Evolutionary conservation across 2,113 vertebrate genomes (phyloP).

Genomic region (Microtus pennsylvanicus): DNA sequence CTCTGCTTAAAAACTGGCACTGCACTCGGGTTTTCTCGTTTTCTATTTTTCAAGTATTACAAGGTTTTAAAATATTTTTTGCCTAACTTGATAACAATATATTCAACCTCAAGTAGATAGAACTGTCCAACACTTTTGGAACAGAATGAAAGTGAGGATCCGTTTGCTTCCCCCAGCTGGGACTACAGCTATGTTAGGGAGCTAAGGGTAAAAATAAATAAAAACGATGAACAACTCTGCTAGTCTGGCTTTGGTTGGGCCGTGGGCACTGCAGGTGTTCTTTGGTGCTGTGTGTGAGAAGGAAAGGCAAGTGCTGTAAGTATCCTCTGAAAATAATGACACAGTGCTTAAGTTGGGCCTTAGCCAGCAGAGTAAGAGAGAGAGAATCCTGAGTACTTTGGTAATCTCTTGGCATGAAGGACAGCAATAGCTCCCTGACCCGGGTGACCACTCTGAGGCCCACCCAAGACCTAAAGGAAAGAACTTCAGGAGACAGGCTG

Average conservation of each 20-base stretch:
- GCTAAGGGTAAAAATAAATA: not conserved
- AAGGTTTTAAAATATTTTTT: conserved; percentile 43
- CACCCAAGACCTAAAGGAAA: not conserved
- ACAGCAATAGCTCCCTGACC: not conserved
- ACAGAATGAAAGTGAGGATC: conserved; percentile 6
- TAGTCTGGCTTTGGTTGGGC: not conserved
- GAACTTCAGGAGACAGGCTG: not conserved
- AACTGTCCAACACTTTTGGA: not conserved
- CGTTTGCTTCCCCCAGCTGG: not conserved
- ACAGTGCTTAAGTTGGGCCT: not conserved
- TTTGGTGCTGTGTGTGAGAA: not conserved
- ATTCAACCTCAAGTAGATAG: conserved; percentile 32
- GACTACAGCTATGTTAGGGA: not conserved
- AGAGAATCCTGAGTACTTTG: not conserved
- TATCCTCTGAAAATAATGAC: not conserved
- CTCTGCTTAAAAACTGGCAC: not conserved
- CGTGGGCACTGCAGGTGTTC: not conserved
- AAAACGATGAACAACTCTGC: not conserved
- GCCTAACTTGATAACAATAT: conserved; percentile 38
- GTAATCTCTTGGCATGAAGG: conserved; percentile 32
- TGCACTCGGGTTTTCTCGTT: not conserved
- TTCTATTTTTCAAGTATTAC: not conserved
- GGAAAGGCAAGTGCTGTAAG: not conserved
- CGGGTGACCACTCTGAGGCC: not conserved
- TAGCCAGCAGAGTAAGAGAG: not conserved